Conservation (phyloP, 2,888 invertebrate genomes). For the Ferdinandea cuprea region DNA sequence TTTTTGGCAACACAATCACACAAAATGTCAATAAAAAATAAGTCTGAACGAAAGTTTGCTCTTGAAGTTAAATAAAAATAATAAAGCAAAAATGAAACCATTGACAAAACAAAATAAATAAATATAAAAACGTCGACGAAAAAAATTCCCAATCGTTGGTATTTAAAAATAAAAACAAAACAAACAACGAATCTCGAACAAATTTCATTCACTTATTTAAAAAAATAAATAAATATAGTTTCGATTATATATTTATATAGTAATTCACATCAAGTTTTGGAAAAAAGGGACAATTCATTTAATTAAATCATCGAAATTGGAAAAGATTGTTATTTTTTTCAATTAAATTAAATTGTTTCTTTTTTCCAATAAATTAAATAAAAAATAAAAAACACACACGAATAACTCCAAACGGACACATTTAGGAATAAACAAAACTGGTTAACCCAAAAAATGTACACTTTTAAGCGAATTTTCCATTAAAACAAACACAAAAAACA, state of each 20-base stretch:
- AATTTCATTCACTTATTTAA: conserved; percentile 68
- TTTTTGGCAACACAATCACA: conserved; percentile 1
- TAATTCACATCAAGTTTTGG: conserved; percentile 59
- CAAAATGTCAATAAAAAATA: not conserved
- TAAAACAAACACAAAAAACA: conserved; percentile 26
- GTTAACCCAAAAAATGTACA: conserved; percentile 57
- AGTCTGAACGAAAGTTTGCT: not conserved
- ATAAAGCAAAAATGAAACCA: conserved; percentile 7
- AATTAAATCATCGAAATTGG: not conserved
- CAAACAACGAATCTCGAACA: conserved; percentile 65
- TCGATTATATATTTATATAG: conserved; percentile 47
- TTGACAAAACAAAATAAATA: not conserved
- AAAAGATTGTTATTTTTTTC: not conserved
- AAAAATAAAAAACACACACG: conserved; percentile 31
- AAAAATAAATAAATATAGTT: conserved; percentile 41
- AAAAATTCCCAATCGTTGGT: conserved; percentile 63
- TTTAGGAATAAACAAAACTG: conserved; percentile 44
- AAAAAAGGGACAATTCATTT: conserved; percentile 25
- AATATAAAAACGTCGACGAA: not conserved
- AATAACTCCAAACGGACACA: conserved; percentile 62
- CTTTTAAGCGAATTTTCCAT: conserved; percentile 48
- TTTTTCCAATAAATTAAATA: not conserved
- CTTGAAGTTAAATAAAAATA: conserved; percentile 3
- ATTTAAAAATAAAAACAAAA: conserved; percentile 41
- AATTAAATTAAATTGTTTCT: not conserved